Conservation (phyloP, 2,888 invertebrate species). For the Bombylius major region DNA sequence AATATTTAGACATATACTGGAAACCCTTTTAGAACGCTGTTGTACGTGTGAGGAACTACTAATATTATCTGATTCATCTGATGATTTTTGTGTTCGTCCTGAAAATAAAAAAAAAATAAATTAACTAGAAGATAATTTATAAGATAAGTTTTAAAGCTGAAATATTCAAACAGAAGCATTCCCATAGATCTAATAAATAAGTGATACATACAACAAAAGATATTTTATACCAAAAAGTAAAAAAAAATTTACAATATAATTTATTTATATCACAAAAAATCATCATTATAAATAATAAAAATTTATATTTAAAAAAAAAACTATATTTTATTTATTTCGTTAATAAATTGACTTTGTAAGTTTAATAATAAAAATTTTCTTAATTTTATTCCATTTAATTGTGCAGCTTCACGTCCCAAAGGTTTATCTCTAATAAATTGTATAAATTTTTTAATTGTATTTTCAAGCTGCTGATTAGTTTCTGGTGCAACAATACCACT, state of each 20-base stretch:
- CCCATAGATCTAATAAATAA: no score
- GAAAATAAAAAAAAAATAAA: constrained; percentile 3
- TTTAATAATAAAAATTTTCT: constrained; percentile 24
- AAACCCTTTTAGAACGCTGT: constrained; percentile 42
- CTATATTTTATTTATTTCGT: not conserved
- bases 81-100: constrained; percentile 17
- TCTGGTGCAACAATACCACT: constrained; percentile 19
- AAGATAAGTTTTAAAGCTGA: no score
- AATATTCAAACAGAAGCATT: no score
- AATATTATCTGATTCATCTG: constrained; percentile 9
- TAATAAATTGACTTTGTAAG: constrained; percentile 21
- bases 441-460: constrained; percentile 22
- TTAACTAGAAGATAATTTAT: no score
- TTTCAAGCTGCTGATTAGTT: constrained; percentile 21
- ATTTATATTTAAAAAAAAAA: no score
- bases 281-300: no score
- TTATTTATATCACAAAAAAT: no score
- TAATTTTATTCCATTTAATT: constrained; percentile 12
- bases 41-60: constrained; percentile 6
- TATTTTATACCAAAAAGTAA: no score
- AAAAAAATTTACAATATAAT: no score
- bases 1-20: constrained; percentile 48
- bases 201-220: no score
- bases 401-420: constrained; percentile 3
- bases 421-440: constrained; percentile 14